Conservation (phyloP, 2,888 invertebrate species). For the Parnassius apollo region DNA sequence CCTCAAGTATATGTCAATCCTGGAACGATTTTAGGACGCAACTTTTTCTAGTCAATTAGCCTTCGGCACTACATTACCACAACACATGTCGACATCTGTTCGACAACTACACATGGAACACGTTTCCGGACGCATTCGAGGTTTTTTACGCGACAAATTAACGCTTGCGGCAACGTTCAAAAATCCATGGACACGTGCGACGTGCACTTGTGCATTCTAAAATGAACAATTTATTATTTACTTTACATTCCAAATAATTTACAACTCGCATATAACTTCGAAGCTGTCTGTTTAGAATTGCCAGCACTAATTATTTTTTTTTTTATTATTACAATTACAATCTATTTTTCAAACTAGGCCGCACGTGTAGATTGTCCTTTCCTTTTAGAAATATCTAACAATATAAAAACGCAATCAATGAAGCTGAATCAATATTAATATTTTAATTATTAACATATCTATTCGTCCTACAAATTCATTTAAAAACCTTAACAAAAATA, state of each 20-base stretch:
- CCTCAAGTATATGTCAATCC: constrained; percentile 30
- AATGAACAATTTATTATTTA: constrained; percentile 35
- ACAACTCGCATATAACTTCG: background rate
- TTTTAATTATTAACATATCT: too few relatives aligned
- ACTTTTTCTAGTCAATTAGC: constrained; percentile 71
- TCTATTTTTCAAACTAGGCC: background rate
- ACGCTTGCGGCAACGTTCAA: constrained; percentile 54
- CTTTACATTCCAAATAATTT: constrained; percentile 13
- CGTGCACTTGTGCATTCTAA: constrained; percentile 42
- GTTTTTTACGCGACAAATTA: constrained; percentile 69
- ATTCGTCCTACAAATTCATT: too few relatives aligned
- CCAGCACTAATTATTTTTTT: background rate
- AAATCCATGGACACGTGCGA: constrained; percentile 47
- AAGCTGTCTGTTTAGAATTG: background rate
- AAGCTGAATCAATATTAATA: too few relatives aligned
- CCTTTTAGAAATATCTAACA: too few relatives aligned
- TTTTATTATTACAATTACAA: background rate
- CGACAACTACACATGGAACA: constrained; percentile 66
- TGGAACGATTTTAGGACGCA: constrained; percentile 25
- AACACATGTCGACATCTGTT: constrained; percentile 79
- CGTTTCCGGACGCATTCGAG: constrained; percentile 66
- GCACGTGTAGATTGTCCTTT: too few relatives aligned
- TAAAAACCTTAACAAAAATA: too few relatives aligned
- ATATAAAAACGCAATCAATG: too few relatives aligned
- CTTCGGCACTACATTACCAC: constrained; percentile 46